These are phyloP conservation scores for Entelurus aequoreus DNA, from an alignment of 2,113 vertebrate genomes.

Conservation along the genomic window DNA sequence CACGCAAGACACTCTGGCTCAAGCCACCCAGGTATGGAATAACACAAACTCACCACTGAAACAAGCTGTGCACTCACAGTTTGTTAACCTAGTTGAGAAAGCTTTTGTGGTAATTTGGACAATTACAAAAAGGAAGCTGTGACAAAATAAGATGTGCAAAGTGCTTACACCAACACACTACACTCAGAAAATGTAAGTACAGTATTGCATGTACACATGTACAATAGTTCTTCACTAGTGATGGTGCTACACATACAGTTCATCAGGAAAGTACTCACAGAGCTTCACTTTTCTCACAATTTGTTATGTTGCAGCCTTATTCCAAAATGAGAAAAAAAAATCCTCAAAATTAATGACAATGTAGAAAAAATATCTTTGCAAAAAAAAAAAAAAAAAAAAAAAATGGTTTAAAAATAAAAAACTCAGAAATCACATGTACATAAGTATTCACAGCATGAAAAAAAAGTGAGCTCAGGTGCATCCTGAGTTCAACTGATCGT, in stretches of 20 bases:
- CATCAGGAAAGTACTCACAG: no score
- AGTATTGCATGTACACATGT: background rate
- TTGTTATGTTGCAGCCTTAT: no score
- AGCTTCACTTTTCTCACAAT: no score
- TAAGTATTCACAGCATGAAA: no score
- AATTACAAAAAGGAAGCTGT: background rate
- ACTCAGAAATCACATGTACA: no score
- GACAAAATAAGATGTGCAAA: constrained; percentile 3
- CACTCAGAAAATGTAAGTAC: background rate
- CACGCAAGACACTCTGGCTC: constrained; percentile 91
- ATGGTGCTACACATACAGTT: background rate
- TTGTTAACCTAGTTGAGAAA: background rate
- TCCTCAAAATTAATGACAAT: no score
- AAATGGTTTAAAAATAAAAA: no score
- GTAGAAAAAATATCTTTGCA: no score
- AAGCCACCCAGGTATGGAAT: constrained; percentile 82
- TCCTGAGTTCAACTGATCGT: no score
- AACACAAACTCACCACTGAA: background rate
- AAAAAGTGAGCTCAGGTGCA: no score
- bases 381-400: no score
- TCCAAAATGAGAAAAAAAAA: no score
- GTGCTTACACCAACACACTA: background rate
- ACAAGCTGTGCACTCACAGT: background rate
- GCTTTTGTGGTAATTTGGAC: constrained; percentile 2
- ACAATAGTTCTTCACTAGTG: background rate